A percentile compares a stretch with the other conserved stretches of the same genome.
phyloP scores from a whole-genome alignment of 2,888 invertebrate genomes.

The Glomeris marginata region DNA sequence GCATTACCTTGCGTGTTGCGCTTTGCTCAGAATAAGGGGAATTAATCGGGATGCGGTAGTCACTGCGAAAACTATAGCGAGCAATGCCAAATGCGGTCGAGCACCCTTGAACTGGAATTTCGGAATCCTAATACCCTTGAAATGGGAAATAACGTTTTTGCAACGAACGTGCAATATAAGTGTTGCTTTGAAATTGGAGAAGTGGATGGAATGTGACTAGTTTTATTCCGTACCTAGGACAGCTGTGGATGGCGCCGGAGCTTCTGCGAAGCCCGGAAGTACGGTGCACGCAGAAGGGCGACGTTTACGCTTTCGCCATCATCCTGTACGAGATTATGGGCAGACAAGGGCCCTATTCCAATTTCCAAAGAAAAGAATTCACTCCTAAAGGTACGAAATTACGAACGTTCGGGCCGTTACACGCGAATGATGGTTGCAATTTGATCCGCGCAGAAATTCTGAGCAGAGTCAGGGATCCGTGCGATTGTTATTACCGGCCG shows the following conservation, averaged over 20 bases:
- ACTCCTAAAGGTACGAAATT: constrained; percentile 60
- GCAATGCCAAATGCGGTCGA: too few species aligned
- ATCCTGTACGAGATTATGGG: constrained; percentile 88
- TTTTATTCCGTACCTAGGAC: too few species aligned
- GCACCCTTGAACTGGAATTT: too few species aligned
- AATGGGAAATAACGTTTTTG: too few species aligned
- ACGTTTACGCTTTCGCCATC: constrained; percentile 92
- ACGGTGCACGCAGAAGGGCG: constrained; percentile 71
- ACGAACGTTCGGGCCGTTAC: background rate
- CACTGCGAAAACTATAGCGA: too few species aligned
- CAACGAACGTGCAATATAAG: too few species aligned
- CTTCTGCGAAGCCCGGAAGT: constrained; percentile 55
- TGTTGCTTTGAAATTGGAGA: too few species aligned
- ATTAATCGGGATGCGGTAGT: too few species aligned
- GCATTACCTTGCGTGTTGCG: too few species aligned
- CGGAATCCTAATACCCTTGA: too few species aligned
- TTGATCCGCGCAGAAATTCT: constrained; percentile 53
- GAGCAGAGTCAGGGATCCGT: constrained; percentile 43
- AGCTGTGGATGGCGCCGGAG: constrained; percentile 96
- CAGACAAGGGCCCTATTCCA: constrained; percentile 63
- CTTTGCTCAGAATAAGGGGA: too few species aligned
- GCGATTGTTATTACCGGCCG: constrained; percentile 40
- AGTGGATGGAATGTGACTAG: too few species aligned
- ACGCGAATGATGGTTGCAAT: constrained; percentile 8
- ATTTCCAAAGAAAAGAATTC: constrained; percentile 23